Evolutionary conservation across 2,113 vertebrate species (phyloP).

Genomic region (Poecilia latipinna): DNA sequence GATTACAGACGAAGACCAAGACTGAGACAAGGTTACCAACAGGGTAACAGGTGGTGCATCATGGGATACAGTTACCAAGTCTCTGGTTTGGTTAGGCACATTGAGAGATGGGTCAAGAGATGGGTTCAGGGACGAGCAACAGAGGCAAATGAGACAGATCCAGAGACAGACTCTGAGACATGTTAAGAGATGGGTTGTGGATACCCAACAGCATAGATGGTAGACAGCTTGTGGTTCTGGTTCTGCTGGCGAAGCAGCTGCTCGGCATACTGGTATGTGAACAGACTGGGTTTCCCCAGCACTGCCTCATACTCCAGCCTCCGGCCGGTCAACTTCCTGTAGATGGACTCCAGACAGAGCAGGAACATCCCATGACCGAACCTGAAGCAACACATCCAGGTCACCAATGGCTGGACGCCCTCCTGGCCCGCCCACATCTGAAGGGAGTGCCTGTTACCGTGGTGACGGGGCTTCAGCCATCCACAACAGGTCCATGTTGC

Average conservation of each 20-base stretch:
- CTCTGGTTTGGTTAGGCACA: neutral
- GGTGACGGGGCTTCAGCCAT: conserved; percentile 89
- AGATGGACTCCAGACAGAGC: conserved; percentile 89
- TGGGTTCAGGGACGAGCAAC: too few species aligned
- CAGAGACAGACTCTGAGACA: neutral
- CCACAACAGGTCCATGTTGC: conserved; percentile 92
- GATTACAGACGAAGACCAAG: too few species aligned
- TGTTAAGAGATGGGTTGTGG: neutral
- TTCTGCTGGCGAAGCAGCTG: conserved; percentile 72
- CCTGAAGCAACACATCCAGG: conserved; percentile 55
- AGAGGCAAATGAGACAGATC: neutral
- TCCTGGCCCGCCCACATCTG: neutral
- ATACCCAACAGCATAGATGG: conserved; percentile 89
- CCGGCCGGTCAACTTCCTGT: conserved; percentile 88
- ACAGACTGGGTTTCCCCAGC: conserved; percentile 88
- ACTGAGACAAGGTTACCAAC: too few species aligned
- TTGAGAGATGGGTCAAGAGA: too few species aligned
- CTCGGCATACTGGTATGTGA: conserved; percentile 89
- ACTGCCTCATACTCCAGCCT: conserved; percentile 85
- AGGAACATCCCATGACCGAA: conserved; percentile 91
- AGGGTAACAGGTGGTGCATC: too few species aligned
- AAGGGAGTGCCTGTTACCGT: conserved; percentile 69
- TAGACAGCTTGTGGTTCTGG: conserved; percentile 71
- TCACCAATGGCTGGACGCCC: neutral
- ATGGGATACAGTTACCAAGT: neutral